Base-by-base conservation (phyloP, 2,888 invertebrate genomes). In the Odontocolon sp. region DNA sequence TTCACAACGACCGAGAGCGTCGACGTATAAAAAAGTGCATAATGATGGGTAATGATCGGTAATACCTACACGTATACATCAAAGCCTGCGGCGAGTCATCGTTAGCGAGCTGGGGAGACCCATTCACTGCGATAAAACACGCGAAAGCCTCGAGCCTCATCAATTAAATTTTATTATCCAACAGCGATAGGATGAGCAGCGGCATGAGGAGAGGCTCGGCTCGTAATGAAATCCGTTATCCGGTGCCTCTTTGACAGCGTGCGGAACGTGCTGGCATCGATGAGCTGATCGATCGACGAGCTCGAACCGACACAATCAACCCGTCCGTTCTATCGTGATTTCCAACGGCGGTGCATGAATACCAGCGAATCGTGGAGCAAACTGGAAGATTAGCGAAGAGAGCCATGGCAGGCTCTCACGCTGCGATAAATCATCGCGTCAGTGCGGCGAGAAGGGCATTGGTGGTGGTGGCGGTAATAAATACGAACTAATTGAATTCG, bases 401-500 rank as follows among this genome's bases (percentile, higher is more conserved):
- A 81, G 80, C 80, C 71, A 61, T 52, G 47, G 57, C n/a, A 50
- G 36, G 16, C 52, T 47, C 31, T 23, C 31, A 23, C 47, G 63
- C 52, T 50, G 52, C 54, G 80, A 84, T 85, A 86, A 85, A 86
- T 86, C 84, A 83, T 78, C 80, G 81, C 77, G 83, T 82, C 80
- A 78, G 76, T 52, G 67, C 50, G 52, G 64, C 54, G 36, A 5
- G 45, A 61, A 50, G 54, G 59, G 57, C 52, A 77, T 47, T 45
- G 59, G 72, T 56, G 28, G 54, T 61, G 67, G 42, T 56, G 78
- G 81, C 79, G 78, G 84, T 82, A 85, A 88, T 87, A 87, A 86
- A 87, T 87, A 86, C 83, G 82, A 84, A 85, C 86, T 87, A 87
- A 88, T 88, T 87, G 87, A 87, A 88, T 87, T 85, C 85, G 82